A percentile compares a stretch with the other conserved stretches of the same genome.
Evolutionary conservation across 2,888 invertebrate species (phyloP).

Genomic region (Athripsodes cinereus): DNA sequence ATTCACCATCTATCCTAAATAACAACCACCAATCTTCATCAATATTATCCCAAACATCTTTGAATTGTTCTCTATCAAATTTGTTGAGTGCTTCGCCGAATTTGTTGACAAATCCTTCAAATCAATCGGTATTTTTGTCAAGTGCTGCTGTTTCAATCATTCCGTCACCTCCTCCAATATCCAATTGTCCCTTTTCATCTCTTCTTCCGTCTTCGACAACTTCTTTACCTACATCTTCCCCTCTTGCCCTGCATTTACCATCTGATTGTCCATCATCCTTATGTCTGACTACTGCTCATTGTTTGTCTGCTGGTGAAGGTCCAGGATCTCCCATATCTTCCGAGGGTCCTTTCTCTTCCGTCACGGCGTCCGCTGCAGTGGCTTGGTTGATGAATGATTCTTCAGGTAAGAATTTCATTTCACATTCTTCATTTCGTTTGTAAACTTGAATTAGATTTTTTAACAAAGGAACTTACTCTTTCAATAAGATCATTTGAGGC

Average conservation of each 20-base stretch:
- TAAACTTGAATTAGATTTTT: no score
- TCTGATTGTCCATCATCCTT: slow-evolving; percentile 43
- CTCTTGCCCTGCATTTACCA: slow-evolving; percentile 24
- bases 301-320: slow-evolving; percentile 37
- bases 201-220: background rate
- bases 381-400: slow-evolving; percentile 54
- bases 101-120: background rate
- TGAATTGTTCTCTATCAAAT: slow-evolving; percentile 14
- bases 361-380: slow-evolving; percentile 45
- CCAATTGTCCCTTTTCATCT: background rate
- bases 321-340: slow-evolving; percentile 40
- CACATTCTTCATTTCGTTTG: no score
- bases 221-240: background rate
- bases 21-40: background rate
- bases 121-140: background rate
- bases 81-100: slow-evolving; percentile 9
- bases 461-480: no score
- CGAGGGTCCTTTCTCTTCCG: slow-evolving; percentile 40
- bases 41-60: slow-evolving; percentile 3
- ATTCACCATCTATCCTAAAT: slow-evolving; percentile 1
- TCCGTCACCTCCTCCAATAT: slow-evolving; percentile 7
- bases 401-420: slow-evolving; percentile 37
- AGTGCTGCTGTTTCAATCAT: background rate
- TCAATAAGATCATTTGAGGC: no score
- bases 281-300: slow-evolving; percentile 36